Conservation (phyloP, 1,140 invertebrate species). For the Drosophila hydei region DNA sequence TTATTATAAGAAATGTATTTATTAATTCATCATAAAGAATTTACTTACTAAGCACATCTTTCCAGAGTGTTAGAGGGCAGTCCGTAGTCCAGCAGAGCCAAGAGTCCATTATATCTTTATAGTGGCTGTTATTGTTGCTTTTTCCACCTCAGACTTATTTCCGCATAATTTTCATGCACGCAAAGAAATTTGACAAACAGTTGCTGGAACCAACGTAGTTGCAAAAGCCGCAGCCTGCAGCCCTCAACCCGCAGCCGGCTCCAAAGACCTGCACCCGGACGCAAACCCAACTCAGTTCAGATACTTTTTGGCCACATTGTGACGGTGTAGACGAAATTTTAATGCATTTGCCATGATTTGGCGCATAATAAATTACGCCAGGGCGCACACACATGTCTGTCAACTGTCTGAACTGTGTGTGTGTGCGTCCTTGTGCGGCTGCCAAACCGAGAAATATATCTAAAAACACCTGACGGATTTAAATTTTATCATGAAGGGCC, state of each 20-base stretch:
- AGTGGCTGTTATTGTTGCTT: slow-evolving; percentile 12
- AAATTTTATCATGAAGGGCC: slow-evolving; percentile 67
- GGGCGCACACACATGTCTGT: slow-evolving; percentile 25
- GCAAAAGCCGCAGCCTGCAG: background rate
- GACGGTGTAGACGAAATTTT: slow-evolving; percentile 66
- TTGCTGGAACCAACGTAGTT: slow-evolving; percentile 42
- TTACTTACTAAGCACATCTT: too few species aligned
- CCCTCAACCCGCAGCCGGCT: background rate
- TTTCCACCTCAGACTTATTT: slow-evolving; percentile 29
- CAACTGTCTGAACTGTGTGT: slow-evolving; percentile 21
- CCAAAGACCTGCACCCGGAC: slow-evolving; percentile 18
- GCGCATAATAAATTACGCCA: slow-evolving; percentile 70
- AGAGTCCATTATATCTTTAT: background rate
- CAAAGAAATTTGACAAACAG: slow-evolving; percentile 72
- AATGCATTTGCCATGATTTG: slow-evolving; percentile 75
- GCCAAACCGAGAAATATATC: slow-evolving; percentile 28
- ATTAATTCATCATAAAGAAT: too few species aligned
- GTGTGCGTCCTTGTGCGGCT: slow-evolving; percentile 24
- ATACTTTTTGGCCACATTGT: slow-evolving; percentile 69
- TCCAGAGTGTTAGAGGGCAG: background rate
- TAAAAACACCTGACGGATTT: slow-evolving; percentile 72
- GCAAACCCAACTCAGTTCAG: slow-evolving; percentile 56
- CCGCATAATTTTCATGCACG: slow-evolving; percentile 50
- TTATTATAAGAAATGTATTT: too few species aligned
- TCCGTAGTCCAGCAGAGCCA: too few species aligned